Conservation (phyloP, 2,888 invertebrate species). For the Lasioglossum villosulum region DNA sequence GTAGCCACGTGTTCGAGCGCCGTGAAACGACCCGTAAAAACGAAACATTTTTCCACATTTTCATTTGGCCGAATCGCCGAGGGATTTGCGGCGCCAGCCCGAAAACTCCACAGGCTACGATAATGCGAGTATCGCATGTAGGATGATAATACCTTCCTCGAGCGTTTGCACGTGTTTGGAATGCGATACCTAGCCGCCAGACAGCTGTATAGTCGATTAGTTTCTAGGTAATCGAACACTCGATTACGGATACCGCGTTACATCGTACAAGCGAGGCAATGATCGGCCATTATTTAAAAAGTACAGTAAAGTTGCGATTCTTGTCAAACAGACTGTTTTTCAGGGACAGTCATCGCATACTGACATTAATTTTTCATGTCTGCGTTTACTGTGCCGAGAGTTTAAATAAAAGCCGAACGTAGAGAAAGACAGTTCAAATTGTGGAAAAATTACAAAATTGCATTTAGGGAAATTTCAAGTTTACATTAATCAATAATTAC, state of each 20-base stretch:
- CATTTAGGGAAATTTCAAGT: no score
- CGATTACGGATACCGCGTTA: neutral
- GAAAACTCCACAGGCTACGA: neutral
- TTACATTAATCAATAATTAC: no score
- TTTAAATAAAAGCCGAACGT: no score
- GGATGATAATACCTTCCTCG: conserved; percentile 32
- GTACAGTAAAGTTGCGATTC: no score
- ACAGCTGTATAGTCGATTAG: conserved; percentile 20
- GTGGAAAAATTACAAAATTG: no score
- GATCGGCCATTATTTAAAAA: no score
- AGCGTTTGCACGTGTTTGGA: conserved; percentile 40
- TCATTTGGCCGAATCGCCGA: conserved; percentile 17
- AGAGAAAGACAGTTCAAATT: no score
- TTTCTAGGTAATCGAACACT: conserved; percentile 37
- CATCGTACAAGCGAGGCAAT: conserved; percentile 28
- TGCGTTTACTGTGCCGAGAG: no score
- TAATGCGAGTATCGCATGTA: conserved; percentile 32
- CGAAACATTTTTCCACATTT: conserved; percentile 44
- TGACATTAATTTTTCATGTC: no score
- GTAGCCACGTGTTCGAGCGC: conserved; percentile 11
- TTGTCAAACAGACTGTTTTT: no score
- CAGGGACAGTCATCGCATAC: no score
- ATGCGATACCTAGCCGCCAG: neutral
- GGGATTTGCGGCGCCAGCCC: conserved; percentile 31
- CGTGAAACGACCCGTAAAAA: conserved; percentile 21